These are phyloP conservation scores for Phalera bucephala DNA, from an alignment of 2,888 invertebrate genomes.

Conservation along the genomic window DNA sequence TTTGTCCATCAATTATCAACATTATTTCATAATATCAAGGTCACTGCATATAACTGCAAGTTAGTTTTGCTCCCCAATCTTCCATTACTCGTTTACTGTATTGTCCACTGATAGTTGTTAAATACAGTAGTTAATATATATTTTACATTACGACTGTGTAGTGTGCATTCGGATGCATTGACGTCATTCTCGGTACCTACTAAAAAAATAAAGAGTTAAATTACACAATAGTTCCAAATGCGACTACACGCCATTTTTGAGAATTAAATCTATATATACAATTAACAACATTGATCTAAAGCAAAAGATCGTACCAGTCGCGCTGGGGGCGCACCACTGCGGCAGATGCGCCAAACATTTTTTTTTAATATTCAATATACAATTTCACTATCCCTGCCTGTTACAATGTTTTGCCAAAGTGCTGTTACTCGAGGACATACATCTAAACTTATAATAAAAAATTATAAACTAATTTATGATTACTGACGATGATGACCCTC, in stretches of 20 bases:
- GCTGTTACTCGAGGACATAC: constrained; percentile 23
- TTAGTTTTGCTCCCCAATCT: constrained; percentile 75
- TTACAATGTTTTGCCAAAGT: constrained; percentile 36
- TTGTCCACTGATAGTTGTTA: constrained; percentile 45
- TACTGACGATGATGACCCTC: constrained; percentile 9
- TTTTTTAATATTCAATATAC: constrained; percentile 21
- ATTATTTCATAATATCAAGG: constrained; percentile 43
- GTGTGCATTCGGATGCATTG: constrained; percentile 49
- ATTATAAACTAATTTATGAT: constrained; percentile 25
- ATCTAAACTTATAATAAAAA: constrained; percentile 35
- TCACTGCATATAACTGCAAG: constrained; percentile 37
- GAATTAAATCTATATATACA: constrained; percentile 43
- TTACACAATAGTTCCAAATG: constrained; percentile 49
- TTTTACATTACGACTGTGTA: constrained; percentile 50
- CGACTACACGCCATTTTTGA: constrained; percentile 35
- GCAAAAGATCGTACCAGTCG: constrained; percentile 42
- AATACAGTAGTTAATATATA: constrained; percentile 42
- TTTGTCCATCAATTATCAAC: constrained; percentile 39
- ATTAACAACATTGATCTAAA: constrained; percentile 30
- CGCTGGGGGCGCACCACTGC: background rate
- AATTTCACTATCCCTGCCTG: constrained; percentile 20
- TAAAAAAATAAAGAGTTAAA: constrained; percentile 37
- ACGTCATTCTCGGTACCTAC: constrained; percentile 28
- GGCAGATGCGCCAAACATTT: constrained; percentile 3
- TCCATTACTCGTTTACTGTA: constrained; percentile 58